A percentile compares a stretch with the other conserved stretches of the same genome.
These are phyloP conservation scores for Xyliphius kryptos DNA, from an alignment of 2,113 vertebrate genomes.

Conservation along the genomic window DNA sequence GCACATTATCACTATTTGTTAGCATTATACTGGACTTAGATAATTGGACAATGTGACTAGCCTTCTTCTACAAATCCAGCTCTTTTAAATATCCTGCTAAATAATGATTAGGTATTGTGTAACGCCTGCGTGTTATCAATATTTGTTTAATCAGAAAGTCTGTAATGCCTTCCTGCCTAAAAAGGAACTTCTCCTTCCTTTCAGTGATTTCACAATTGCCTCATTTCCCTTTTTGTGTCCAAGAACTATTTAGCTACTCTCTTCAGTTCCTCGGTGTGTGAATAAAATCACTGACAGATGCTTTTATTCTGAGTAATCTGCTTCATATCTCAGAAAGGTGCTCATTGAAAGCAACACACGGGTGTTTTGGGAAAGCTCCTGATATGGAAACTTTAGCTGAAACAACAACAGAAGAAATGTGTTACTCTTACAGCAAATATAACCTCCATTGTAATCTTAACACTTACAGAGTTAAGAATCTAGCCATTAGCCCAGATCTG, in stretches of 20 bases:
- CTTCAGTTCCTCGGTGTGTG: constrained; percentile 15
- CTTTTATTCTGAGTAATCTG: constrained; percentile 3
- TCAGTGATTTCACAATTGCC: constrained; percentile 47
- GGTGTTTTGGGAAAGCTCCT: background rate
- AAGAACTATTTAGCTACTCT: constrained; percentile 34
- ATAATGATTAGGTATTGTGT: constrained; percentile 24
- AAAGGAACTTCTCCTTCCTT: constrained; percentile 38
- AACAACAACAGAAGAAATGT: too few relatives aligned
- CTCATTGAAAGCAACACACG: background rate
- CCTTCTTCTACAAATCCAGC: too few relatives aligned
- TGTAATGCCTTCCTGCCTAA: constrained; percentile 34
- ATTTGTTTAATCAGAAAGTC: constrained; percentile 36
- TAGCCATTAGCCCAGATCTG: constrained; percentile 32
- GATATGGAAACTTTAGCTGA: too few relatives aligned
- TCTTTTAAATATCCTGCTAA: constrained; percentile 19
- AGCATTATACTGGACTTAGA: too few relatives aligned
- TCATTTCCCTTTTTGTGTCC: constrained; percentile 42
- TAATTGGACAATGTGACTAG: too few relatives aligned
- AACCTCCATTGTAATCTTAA: constrained; percentile 28
- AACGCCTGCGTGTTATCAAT: constrained; percentile 21
- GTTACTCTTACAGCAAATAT: too few relatives aligned
- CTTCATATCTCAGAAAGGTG: constrained; percentile 1
- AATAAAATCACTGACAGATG: constrained; percentile 29
- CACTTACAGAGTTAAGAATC: constrained; percentile 14
- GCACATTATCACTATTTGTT: too few relatives aligned